Conservation (phyloP, 2,888 invertebrate genomes). For the Amphipoea oculea region DNA sequence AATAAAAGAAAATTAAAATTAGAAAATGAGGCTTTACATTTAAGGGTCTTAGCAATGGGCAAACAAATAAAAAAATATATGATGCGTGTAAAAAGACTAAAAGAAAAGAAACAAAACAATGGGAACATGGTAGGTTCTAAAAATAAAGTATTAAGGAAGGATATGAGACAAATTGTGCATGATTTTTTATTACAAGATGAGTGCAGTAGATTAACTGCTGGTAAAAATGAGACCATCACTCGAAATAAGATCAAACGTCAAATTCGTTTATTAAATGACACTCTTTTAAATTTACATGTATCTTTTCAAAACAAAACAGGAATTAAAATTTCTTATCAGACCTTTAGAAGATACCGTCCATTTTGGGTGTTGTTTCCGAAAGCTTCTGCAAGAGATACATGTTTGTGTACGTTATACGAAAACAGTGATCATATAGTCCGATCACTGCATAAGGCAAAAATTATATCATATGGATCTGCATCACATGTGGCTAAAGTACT, state of each 20-base stretch:
- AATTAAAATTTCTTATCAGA: conserved; percentile 20
- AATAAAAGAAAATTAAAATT: conserved; percentile 14
- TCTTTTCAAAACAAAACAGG: conserved; percentile 4
- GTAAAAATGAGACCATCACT: conserved; percentile 2
- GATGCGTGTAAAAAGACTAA: conserved; percentile 11
- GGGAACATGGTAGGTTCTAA: background rate
- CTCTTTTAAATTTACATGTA: conserved; percentile 16
- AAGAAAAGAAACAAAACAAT: background rate
- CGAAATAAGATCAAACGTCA: conserved; percentile 8
- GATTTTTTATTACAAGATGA: conserved; percentile 27
- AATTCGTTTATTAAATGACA: conserved; percentile 19
- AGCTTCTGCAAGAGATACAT: conserved; percentile 23
- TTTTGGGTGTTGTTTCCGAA: conserved; percentile 33
- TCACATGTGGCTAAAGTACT: conserved; percentile 28
- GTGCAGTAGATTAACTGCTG: conserved; percentile 8
- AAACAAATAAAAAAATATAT: conserved; percentile 12
- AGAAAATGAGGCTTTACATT: conserved; percentile 6
- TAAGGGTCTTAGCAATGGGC: conserved; percentile 5
- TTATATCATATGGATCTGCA: conserved; percentile 32
- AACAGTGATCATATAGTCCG: conserved; percentile 21
- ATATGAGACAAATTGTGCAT: conserved; percentile 19
- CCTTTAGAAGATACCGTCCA: conserved; percentile 19
- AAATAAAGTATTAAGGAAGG: background rate
- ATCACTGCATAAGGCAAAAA: conserved; percentile 26
- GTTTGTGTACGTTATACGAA: conserved; percentile 15